These are phyloP conservation scores for Notechis scutatus DNA, from an alignment of 2,113 vertebrate genomes.

Conservation along the genomic window DNA sequence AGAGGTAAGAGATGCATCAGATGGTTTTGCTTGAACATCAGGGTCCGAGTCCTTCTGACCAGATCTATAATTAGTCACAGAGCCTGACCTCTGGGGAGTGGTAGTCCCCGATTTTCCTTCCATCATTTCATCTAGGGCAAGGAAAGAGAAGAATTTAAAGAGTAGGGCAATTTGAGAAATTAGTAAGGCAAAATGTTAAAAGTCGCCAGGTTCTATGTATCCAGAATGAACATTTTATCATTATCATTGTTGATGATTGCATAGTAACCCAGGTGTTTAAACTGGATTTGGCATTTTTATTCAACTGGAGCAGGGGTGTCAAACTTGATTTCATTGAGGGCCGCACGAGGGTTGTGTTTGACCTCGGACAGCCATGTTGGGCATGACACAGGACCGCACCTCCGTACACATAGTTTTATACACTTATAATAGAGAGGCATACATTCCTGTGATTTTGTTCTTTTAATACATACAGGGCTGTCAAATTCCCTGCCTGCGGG, in stretches of 20 bases:
- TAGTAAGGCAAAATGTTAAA: background rate
- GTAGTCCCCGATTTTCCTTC: constrained; percentile 90
- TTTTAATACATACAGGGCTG: no score
- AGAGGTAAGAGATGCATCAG: constrained; percentile 85
- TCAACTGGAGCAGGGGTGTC: background rate
- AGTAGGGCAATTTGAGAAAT: background rate
- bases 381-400: no score
- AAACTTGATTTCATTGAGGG: no score
- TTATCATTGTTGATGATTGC: background rate
- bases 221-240: background rate
- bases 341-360: no score
- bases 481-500: no score
- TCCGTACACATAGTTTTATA: no score
- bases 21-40: constrained; percentile 74
- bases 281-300: background rate
- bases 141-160: background rate
- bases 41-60: constrained; percentile 84
- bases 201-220: background rate
- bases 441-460: no score
- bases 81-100: constrained; percentile 90
- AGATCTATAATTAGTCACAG: constrained; percentile 85
- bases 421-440: no score
- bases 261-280: background rate
- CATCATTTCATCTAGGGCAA: constrained; percentile 82
- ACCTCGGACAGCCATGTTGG: no score